Percentiles rank a stretch among this genome's conserved stretches.
Evolutionary conservation across 2,888 invertebrate genomes (phyloP).

Genomic region (Acholoe squamosa): DNA sequence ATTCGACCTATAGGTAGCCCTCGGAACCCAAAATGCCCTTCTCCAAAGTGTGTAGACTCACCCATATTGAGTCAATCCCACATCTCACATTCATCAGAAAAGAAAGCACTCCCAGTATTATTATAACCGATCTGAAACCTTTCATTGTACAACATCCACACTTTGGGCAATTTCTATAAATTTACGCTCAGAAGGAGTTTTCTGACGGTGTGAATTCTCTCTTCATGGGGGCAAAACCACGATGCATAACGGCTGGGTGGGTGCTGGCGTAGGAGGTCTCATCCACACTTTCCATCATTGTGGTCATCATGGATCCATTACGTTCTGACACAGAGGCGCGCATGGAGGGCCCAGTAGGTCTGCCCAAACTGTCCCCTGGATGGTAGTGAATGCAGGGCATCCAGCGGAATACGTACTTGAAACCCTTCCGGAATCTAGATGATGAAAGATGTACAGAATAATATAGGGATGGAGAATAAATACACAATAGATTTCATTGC

Average conservation of each 20-base stretch:
- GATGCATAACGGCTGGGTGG: constrained; percentile 5
- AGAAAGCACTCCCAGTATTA: too few species aligned
- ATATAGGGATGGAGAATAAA: too few species aligned
- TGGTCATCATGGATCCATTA: constrained; percentile 78
- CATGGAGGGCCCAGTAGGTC: constrained; percentile 55
- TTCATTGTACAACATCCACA: too few species aligned
- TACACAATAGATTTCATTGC: too few species aligned
- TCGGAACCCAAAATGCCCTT: too few species aligned
- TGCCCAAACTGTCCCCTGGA: neutral
- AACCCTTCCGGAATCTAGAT: constrained; percentile 93
- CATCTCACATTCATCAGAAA: too few species aligned
- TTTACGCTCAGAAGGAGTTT: constrained; percentile 46
- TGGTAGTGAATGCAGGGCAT: constrained; percentile 86
- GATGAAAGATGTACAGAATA: neutral
- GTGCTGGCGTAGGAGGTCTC: constrained; percentile 53
- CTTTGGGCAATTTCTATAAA: too few species aligned
- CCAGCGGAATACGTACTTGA: constrained; percentile 95
- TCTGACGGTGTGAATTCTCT: neutral
- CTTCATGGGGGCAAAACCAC: constrained; percentile 37
- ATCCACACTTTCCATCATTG: constrained; percentile 77
- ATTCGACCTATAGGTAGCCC: too few species aligned
- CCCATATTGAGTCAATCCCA: too few species aligned
- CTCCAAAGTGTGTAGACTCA: too few species aligned
- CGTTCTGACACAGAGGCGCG: constrained; percentile 71
- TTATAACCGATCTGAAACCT: too few species aligned